Evolutionary conservation across 2,888 invertebrate species (phyloP).

Genomic region (Eurytoma californica): DNA sequence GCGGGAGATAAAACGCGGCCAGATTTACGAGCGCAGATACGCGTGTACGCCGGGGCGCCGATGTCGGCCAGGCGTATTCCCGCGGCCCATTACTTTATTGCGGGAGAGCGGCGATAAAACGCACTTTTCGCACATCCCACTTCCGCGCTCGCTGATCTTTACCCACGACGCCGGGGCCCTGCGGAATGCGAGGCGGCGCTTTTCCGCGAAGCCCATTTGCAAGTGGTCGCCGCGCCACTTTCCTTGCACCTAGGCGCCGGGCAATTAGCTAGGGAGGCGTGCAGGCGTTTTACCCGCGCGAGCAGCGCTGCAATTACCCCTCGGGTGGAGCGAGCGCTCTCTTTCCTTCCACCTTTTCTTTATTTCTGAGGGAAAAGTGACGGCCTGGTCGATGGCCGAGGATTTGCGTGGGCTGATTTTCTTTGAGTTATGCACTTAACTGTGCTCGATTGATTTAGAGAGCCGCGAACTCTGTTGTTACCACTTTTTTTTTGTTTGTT

Average conservation of each 20-base stretch:
- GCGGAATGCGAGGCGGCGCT: background rate
- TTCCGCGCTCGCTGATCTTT: conserved; percentile 4
- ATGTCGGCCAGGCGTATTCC: conserved; percentile 39
- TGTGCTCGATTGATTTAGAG: background rate
- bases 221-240: background rate
- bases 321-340: background rate
- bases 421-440: background rate
- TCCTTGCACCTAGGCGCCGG: background rate
- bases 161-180: background rate
- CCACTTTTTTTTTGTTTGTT: background rate
- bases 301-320: too few relatives aligned
- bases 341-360: background rate
- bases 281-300: background rate
- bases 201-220: conserved; percentile 21
- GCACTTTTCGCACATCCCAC: conserved; percentile 16
- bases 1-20: conserved; percentile 3
- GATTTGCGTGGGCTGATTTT: background rate
- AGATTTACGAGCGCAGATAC: background rate
- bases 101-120: conserved; percentile 30
- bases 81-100: conserved; percentile 40
- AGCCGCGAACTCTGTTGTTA: background rate
- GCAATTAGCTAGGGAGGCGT: background rate
- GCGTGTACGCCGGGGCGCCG: background rate
- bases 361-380: background rate
- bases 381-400: background rate